Evolutionary conservation across 2,797 vertebrate genomes (phyloP).

Genomic region (Catharus ustulatus): DNA sequence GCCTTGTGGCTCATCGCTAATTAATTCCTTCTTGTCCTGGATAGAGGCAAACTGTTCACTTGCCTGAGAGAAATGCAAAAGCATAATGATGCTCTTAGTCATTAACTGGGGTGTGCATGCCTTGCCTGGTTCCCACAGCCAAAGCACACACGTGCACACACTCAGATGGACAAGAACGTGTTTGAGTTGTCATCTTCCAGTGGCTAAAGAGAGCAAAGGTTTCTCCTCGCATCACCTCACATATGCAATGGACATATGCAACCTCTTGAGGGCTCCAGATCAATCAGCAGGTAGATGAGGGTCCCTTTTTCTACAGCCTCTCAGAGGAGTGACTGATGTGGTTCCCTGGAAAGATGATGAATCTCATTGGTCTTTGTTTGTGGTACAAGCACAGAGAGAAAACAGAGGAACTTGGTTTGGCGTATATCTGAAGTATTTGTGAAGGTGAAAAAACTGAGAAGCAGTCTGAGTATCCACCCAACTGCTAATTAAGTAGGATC

Average conservation of each 20-base stretch:
- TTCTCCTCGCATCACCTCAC: background rate
- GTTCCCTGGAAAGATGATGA: background rate
- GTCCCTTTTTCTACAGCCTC: background rate
- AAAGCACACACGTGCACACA: background rate
- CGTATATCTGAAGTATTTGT: background rate
- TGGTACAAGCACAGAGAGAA: rapidly evolving
- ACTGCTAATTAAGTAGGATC: background rate
- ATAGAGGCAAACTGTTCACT: background rate
- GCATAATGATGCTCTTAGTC: background rate
- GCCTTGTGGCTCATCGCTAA: background rate
- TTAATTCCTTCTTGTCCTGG: background rate
- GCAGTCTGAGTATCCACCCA: background rate
- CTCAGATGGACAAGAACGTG: too few species aligned
- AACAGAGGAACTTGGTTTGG: background rate
- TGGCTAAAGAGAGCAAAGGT: background rate
- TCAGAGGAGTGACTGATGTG: background rate
- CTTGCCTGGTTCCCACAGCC: background rate
- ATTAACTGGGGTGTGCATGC: background rate
- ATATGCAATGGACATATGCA: background rate
- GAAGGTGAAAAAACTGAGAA: background rate
- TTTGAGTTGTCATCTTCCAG: background rate
- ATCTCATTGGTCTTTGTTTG: background rate
- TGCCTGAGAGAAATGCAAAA: background rate
- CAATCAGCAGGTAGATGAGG: background rate
- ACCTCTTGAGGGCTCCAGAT: background rate